A percentile compares a stretch with the other conserved stretches of the same genome.
Conservation (phyloP, 1,140 invertebrate genomes). For the Magallana gigas region DNA sequence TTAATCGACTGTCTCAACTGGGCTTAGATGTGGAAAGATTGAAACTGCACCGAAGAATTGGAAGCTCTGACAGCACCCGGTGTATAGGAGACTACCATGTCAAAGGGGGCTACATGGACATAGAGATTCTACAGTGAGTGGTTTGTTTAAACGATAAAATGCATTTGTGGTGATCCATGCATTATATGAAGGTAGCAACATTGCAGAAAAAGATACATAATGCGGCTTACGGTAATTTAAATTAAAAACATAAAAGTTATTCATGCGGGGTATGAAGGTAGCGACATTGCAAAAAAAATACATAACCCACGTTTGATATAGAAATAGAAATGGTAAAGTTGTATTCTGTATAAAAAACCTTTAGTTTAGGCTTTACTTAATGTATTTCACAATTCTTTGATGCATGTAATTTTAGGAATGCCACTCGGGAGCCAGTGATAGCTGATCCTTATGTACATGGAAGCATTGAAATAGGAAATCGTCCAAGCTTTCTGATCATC, state of each 20-base stretch:
- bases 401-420: slow-evolving; percentile 77
- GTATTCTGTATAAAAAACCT: no score
- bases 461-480: slow-evolving; percentile 87
- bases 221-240: no score
- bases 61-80: slow-evolving; percentile 82
- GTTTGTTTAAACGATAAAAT: neutral
- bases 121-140: slow-evolving; percentile 83
- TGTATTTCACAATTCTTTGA: no score
- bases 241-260: no score
- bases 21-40: slow-evolving; percentile 81
- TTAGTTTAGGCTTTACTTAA: no score
- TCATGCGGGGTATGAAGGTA: no score
- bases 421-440: slow-evolving; percentile 88
- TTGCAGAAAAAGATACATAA: no score
- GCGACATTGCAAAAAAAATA: no score
- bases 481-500: slow-evolving; percentile 89
- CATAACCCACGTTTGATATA: no score
- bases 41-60: slow-evolving; percentile 81
- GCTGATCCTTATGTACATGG: slow-evolving; percentile 89
- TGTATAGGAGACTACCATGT: slow-evolving; percentile 94
- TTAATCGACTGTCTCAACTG: slow-evolving; percentile 86
- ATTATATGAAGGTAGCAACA: no score
- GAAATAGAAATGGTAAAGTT: no score
- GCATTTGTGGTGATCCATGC: no score
- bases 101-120: slow-evolving; percentile 92